A percentile compares a stretch with the other conserved stretches of the same genome.
phyloP scores from a whole-genome alignment of 2,888 invertebrate species.

The Trachelus troglodyta region DNA sequence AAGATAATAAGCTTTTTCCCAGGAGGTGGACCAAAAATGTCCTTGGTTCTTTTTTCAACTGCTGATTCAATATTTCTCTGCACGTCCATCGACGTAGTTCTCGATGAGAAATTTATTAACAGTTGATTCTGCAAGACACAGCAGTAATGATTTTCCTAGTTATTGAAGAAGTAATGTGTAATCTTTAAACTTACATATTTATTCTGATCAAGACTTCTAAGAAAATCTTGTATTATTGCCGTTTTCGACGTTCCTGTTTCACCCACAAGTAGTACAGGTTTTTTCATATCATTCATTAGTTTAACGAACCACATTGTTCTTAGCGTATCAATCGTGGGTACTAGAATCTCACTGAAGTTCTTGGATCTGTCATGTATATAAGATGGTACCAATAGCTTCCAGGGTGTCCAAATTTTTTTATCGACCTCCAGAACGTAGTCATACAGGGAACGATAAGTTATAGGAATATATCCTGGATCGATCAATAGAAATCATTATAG shows the following conservation, averaged over 20 bases:
- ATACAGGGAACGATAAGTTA: conserved; percentile 77
- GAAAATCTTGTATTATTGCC: conserved; percentile 85
- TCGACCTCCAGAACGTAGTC: conserved; percentile 83
- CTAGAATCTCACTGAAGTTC: conserved; percentile 86
- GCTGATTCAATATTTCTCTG: conserved; percentile 88
- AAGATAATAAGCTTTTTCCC: conserved; percentile 91
- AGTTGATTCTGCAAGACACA: conserved; percentile 74
- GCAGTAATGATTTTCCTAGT: conserved; percentile 7
- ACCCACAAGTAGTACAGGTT: conserved; percentile 87
- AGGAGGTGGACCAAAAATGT: conserved; percentile 88
- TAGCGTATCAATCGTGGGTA: conserved; percentile 90
- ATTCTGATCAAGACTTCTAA: conserved; percentile 77
- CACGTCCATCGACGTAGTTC: conserved; percentile 91
- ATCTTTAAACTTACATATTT: conserved; percentile 71
- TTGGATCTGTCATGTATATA: conserved; percentile 79
- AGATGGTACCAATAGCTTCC: conserved; percentile 82
- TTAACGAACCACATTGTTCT: conserved; percentile 82
- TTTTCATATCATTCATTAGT: conserved; percentile 80
- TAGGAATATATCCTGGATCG: conserved; percentile 77
- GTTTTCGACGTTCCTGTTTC: conserved; percentile 95
- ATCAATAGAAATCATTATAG: not conserved
- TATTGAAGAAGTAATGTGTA: not conserved
- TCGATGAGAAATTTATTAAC: conserved; percentile 90
- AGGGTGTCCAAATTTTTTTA: conserved; percentile 81
- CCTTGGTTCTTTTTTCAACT: conserved; percentile 91